Base-by-base conservation (phyloP, 2,797 vertebrate species). In the Otolemur crassicaudatus region DNA sequence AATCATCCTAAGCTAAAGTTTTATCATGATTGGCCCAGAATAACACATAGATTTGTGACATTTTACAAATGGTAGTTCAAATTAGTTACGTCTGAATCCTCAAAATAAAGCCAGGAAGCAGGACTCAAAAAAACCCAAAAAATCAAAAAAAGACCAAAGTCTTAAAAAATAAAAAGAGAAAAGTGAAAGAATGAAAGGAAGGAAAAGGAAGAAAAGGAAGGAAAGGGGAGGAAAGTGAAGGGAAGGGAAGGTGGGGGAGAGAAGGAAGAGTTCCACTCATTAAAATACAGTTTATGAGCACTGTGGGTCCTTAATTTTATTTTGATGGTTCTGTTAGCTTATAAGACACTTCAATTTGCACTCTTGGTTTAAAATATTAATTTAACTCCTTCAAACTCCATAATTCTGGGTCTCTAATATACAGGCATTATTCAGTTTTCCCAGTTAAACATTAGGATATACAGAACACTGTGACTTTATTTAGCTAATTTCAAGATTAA, bases 401-500 rank as follows among this genome's bases (percentile, higher is more conserved):
- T 79, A 89, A 92, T 75, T 94, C 83, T 80, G 23, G 53, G 82
- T 49, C 70, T 93, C 29, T 40, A 88, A 91, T 63, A 73, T 34
- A 58, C 34, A 72, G 72, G 25, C 67, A 87, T 87, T 80, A 80
- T 83, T 94, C 56, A 23, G 14, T 81, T 90, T 95, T 77, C 58
- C 83, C 73, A 85, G 29, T 75, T 94, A 90, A 43, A 85, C 49
- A 82, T 92, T 90, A 93, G 61, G 94, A 84, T 80, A 60, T 89
- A 63, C 81, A 86, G 49, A 79, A 79, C 85, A 72, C 91, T 96
- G 60, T 94, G 90, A 0, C 90, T 95, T 7, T 91, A 90, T 97
- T 97, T 97, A 96, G 73, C 56, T 7, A 5, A 92, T 94, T 90
- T 22, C 95, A 93, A 97, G 95, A 93, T 95, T 93, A 97, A 95